A percentile compares a stretch with the other conserved stretches of the same genome.
phyloP scores from a whole-genome alignment of 2,113 vertebrate species.

The Regulus satrapa region DNA sequence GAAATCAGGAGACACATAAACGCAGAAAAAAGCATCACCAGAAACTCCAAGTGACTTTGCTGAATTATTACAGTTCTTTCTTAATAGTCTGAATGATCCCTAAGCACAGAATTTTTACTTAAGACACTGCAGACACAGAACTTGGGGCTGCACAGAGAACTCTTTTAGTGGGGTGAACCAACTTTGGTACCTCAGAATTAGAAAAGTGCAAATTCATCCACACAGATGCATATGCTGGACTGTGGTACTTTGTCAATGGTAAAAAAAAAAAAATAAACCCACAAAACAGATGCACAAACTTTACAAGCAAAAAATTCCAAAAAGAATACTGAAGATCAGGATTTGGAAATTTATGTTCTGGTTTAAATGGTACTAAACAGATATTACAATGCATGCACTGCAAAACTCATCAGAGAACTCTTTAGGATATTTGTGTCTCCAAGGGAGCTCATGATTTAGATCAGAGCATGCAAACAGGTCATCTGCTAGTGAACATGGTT shows the following conservation, averaged over 20 bases:
- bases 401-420: background rate
- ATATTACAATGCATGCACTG: background rate
- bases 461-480: background rate
- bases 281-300: background rate
- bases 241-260: fast-evolving
- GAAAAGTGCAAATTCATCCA: background rate
- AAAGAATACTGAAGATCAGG: background rate
- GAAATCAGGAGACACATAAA: background rate
- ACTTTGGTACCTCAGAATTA: background rate
- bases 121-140: background rate
- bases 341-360: background rate
- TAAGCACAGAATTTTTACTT: background rate
- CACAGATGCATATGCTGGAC: background rate
- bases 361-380: background rate
- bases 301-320: background rate
- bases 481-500: background rate
- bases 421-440: background rate
- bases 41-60: background rate
- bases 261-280: no score
- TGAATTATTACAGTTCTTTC: background rate
- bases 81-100: background rate
- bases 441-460: background rate
- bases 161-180: background rate
- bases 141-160: background rate
- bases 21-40: background rate